Percentiles rank a stretch among this genome's conserved stretches.
Evolutionary conservation across 2,113 vertebrate genomes (phyloP).

Genomic region (Microcebus jonahi): DNA sequence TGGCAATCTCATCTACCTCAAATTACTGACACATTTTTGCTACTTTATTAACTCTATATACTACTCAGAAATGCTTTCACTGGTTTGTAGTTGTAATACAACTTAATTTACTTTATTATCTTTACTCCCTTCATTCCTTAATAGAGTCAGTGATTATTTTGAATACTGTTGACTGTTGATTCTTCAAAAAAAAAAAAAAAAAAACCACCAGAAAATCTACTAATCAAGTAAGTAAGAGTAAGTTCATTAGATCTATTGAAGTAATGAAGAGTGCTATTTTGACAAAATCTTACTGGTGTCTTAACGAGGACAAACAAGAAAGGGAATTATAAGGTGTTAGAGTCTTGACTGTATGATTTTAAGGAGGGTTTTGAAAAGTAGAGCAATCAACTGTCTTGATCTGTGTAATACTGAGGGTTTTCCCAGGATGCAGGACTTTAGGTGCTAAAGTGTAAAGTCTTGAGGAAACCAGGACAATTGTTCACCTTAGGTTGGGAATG

Average conservation of each 20-base stretch:
- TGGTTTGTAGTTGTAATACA: background rate
- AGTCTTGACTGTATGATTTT: background rate
- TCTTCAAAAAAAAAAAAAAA: background rate
- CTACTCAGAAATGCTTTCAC: background rate
- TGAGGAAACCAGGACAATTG: background rate
- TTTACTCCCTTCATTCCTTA: background rate
- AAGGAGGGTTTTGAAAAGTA: background rate
- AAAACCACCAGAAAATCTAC: background rate
- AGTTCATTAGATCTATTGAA: background rate
- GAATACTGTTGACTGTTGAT: background rate
- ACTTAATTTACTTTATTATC: background rate
- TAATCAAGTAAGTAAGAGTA: background rate
- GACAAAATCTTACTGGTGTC: background rate
- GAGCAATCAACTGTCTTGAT: background rate
- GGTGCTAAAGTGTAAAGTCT: background rate
- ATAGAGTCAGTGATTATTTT: background rate
- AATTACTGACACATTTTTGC: background rate
- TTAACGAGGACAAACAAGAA: background rate
- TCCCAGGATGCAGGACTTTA: background rate
- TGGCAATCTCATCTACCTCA: background rate
- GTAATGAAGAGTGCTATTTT: background rate
- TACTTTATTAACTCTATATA: background rate
- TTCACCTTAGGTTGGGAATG: background rate
- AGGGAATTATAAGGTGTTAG: background rate
- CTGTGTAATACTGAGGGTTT: no score